Conservation (phyloP, 2,888 invertebrate genomes). For the Tipula unca region DNA sequence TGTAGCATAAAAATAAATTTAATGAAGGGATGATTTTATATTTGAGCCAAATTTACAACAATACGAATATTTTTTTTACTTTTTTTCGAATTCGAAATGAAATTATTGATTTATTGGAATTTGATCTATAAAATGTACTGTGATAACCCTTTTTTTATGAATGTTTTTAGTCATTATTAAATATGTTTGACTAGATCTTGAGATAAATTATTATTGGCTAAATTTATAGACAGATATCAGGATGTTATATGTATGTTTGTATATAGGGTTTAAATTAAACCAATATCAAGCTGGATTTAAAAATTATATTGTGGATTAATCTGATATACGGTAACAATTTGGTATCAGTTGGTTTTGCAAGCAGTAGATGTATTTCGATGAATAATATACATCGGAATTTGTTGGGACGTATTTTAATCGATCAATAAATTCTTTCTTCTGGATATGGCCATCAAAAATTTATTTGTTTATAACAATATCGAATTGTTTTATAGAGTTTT, state of each 20-base stretch:
- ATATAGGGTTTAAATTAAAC: background rate
- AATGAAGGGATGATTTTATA: background rate
- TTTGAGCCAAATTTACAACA: background rate
- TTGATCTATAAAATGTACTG: background rate
- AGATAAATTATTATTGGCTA: background rate
- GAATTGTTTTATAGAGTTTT: too few relatives aligned
- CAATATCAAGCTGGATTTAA: background rate
- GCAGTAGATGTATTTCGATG: too few relatives aligned
- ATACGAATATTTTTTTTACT: background rate
- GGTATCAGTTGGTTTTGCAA: too few relatives aligned
- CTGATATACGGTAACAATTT: background rate
- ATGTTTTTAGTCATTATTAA: constrained; percentile 2
- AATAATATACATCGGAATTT: too few relatives aligned
- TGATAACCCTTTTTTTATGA: background rate
- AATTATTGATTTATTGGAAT: constrained; percentile 2
- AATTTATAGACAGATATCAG: background rate
- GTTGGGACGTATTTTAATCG: too few relatives aligned
- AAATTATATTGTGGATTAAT: background rate
- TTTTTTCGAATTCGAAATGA: background rate
- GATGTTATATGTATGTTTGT: background rate
- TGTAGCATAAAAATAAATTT: background rate
- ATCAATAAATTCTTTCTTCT: too few relatives aligned
- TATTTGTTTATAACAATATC: too few relatives aligned
- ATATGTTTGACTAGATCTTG: background rate
- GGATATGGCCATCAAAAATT: too few relatives aligned